phyloP scores from a whole-genome alignment of 2,797 vertebrate genomes.

The Carcharodon carcharias region DNA sequence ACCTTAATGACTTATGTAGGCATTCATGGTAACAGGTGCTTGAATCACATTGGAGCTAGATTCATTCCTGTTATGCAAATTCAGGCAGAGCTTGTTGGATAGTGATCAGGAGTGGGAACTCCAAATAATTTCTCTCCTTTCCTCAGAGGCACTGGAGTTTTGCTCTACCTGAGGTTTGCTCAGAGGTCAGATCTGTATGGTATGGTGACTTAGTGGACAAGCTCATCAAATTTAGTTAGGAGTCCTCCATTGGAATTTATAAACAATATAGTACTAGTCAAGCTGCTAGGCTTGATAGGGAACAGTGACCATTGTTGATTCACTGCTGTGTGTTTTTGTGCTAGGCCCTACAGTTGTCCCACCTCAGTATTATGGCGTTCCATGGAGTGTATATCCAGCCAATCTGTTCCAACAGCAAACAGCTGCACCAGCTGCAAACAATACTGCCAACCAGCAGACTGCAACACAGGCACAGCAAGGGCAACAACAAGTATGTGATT shows the following conservation, averaged over 20 bases:
- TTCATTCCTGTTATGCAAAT: background rate
- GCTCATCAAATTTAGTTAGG: background rate
- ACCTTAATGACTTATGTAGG: background rate
- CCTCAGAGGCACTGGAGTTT: background rate
- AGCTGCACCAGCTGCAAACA: constrained; percentile 73
- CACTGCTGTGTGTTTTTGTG: constrained; percentile 39
- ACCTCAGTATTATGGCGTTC: constrained; percentile 94
- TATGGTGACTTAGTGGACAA: background rate
- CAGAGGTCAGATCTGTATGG: background rate
- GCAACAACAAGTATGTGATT: constrained; percentile 74
- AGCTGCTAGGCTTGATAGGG: background rate
- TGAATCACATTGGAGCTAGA: background rate
- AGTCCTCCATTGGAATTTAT: background rate
- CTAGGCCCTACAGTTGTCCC: constrained; percentile 91
- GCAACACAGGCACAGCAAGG: constrained; percentile 79
- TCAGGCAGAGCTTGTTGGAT: background rate
- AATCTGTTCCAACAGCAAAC: constrained; percentile 96
- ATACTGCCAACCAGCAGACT: constrained; percentile 83
- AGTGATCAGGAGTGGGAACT: background rate
- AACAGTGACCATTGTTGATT: background rate
- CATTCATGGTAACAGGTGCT: background rate
- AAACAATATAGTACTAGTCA: background rate
- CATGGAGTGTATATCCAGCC: constrained; percentile 96
- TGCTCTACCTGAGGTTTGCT: background rate
- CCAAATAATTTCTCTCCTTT: background rate